These are phyloP conservation scores for Leucopsar rothschildi DNA, from an alignment of 2,113 vertebrate genomes.

Conservation along the genomic window DNA sequence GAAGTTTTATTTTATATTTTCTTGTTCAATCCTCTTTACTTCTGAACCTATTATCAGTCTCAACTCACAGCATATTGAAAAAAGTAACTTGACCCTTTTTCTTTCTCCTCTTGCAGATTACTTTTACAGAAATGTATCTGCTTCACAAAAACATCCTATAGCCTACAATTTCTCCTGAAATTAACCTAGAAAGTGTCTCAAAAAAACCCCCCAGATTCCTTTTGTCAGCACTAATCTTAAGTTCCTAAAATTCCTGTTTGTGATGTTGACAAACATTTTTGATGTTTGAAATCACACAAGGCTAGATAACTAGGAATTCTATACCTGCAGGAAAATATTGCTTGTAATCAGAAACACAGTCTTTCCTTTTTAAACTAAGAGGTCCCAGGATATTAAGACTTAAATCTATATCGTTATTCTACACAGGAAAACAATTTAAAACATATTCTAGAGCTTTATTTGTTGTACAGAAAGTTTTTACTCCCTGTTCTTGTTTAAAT, in stretches of 20 bases:
- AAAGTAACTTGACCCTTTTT: background rate
- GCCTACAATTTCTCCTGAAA: background rate
- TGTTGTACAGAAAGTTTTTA: background rate
- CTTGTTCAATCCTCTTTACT: background rate
- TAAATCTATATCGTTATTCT: background rate
- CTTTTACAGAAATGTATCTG: background rate
- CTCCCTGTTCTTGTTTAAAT: accelerated
- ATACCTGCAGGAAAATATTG: background rate
- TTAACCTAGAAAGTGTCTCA: background rate
- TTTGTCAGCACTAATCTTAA: background rate
- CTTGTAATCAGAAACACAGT: background rate
- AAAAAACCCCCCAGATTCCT: background rate
- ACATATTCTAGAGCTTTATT: background rate
- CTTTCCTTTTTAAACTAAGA: background rate
- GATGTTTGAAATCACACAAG: background rate
- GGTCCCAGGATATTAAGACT: background rate
- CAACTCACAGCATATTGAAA: background rate
- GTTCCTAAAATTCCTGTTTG: background rate
- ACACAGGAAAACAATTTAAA: background rate
- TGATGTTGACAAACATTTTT: background rate
- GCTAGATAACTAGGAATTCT: background rate
- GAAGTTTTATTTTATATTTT: background rate
- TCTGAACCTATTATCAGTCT: background rate
- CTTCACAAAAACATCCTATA: background rate
- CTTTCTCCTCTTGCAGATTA: background rate